Percentiles rank a stretch among this genome's conserved stretches.
Conservation (phyloP, 2,113 vertebrate genomes). For the Burhinus bistriatus region DNA sequence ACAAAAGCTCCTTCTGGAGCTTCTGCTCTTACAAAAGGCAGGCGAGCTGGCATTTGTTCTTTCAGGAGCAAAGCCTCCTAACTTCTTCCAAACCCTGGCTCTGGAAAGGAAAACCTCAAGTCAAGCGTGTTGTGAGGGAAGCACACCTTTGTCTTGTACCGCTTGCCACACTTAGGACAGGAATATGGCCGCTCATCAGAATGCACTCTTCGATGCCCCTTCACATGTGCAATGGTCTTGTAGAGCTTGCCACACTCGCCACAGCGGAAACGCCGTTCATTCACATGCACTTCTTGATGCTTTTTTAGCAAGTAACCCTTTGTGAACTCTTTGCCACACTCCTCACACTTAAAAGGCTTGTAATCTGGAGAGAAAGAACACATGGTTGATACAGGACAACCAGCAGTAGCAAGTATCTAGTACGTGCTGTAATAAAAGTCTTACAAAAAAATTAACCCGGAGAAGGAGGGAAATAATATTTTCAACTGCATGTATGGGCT, state of each 20-base stretch:
- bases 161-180: slow-evolving; percentile 89
- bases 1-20: background rate
- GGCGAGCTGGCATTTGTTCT: background rate
- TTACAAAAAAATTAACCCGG: background rate
- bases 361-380: slow-evolving; percentile 71
- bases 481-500: fast-evolving
- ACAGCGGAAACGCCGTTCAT: slow-evolving; percentile 91
- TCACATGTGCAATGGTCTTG: slow-evolving; percentile 94
- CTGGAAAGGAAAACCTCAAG: background rate
- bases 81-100: background rate
- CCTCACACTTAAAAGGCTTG: slow-evolving; percentile 86
- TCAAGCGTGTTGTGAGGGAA: too few species aligned
- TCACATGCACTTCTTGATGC: slow-evolving; percentile 91
- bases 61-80: background rate
- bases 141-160: slow-evolving; percentile 95
- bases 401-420: too few species aligned
- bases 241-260: slow-evolving; percentile 97
- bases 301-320: slow-evolving; percentile 95
- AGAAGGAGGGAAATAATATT: background rate
- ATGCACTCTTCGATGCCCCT: slow-evolving; percentile 93
- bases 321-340: slow-evolving; percentile 92
- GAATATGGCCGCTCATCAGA: slow-evolving; percentile 91
- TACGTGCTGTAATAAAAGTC: background rate
- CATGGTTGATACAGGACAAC: background rate
- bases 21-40: background rate